Evolutionary conservation across 1,140 invertebrate genomes (phyloP), one percentile per base, ranked within the genome.

Genomic region (Drosophila santomea): DNA sequence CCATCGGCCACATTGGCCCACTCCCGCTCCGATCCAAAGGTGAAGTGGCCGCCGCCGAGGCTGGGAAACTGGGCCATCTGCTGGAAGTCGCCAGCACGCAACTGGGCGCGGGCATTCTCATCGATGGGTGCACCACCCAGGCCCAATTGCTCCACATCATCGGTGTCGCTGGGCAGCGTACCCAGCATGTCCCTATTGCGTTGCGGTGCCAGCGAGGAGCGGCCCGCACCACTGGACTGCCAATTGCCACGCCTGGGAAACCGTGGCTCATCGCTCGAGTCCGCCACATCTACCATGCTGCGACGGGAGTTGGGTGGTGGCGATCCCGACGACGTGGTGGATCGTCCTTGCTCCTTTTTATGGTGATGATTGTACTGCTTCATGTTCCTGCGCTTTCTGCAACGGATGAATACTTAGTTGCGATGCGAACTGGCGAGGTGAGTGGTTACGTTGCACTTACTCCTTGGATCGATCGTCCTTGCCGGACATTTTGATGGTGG

Each of bases 391-490:
- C 90, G 90, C 47, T 91, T 91, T 5, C 90, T 91, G 38, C 3
- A 39, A 55, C 7, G 14, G 20, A 8, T 23, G 38, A 5, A 14
- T 14, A 4, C 2, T 32, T 32, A 8, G 2, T 7, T 17, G 2
- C n/a, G 50, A 0, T 50, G 23, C n/a, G 5, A n/a, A 8, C 45
- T 14, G 4, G 4, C 39, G 8, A 4, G 36, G 14, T 10, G 7
- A 14, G n/a, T 15, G n/a, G 32, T 69, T 64, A 78, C 61, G 69
- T 81, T 25, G 32, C 54, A 85, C 90, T 78, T 76, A 91, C 90
- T 85, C 90, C 71, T 90, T 91, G 50, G 77, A 88, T 90, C 90
- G 90, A 91, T 91, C 81, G 75, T 91, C 90, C 82, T 91, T 91
- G 77, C 80, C 73, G 28, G 71, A 71, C 90, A 91, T 91, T 62